A percentile compares a stretch with the other conserved stretches of the same genome.
Evolutionary conservation across 2,888 invertebrate genomes (phyloP).

Genomic region (Parapristionchus giblindavisi): DNA sequence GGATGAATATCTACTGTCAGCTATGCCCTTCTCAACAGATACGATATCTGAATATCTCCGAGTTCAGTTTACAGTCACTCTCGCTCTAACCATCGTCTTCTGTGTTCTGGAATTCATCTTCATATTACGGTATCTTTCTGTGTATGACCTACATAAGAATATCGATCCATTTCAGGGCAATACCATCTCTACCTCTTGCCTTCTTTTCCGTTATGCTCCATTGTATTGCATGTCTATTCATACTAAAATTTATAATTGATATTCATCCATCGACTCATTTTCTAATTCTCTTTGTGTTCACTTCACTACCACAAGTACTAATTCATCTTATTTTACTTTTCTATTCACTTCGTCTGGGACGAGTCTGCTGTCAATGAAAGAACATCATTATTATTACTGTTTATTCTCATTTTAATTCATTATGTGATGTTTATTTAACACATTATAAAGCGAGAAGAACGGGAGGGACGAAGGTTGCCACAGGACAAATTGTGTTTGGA

Average conservation of each 20-base stretch:
- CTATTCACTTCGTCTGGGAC: background rate
- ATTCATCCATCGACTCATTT: slow-evolving; percentile 57
- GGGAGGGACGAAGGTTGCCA: no score
- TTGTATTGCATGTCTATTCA: slow-evolving; percentile 46
- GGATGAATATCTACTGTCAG: slow-evolving; percentile 47
- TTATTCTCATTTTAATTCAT: slow-evolving; percentile 10
- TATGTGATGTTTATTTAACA: slow-evolving; percentile 5
- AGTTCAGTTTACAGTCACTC: slow-evolving; percentile 52
- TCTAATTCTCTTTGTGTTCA: slow-evolving; percentile 46
- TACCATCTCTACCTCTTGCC: slow-evolving; percentile 40
- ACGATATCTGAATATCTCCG: slow-evolving; percentile 47
- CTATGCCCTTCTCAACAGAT: slow-evolving; percentile 41
- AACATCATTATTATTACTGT: no score
- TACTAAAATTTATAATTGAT: slow-evolving; percentile 58
- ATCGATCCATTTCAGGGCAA: slow-evolving; percentile 30
- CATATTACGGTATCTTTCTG: slow-evolving; percentile 22
- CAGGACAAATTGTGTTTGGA: no score
- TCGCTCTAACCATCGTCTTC: slow-evolving; percentile 75
- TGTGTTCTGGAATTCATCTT: slow-evolving; percentile 75
- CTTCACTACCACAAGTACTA: slow-evolving; percentile 44
- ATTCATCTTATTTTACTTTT: background rate
- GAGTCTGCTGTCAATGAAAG: slow-evolving; percentile 12
- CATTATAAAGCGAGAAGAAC: slow-evolving; percentile 18
- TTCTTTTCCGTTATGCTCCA: slow-evolving; percentile 48
- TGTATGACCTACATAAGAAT: background rate